These are phyloP conservation scores for Operophtera brumata DNA, from an alignment of 2,888 invertebrate genomes.

Conservation along the genomic window DNA sequence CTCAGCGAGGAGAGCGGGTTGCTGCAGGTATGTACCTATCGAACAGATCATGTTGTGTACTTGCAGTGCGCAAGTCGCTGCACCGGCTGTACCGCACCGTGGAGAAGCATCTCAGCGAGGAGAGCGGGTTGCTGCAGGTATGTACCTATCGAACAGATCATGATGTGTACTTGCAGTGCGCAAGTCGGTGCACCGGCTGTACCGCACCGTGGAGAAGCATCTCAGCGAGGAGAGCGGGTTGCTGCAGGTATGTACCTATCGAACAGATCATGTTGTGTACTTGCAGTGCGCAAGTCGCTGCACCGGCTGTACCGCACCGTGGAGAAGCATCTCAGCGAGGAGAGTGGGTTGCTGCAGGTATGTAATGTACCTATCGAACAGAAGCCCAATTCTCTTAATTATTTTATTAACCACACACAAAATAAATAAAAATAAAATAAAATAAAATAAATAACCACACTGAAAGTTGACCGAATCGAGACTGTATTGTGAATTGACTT, in stretches of 20 bases:
- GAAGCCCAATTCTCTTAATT: no score
- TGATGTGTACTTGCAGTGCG: conserved; percentile 86
- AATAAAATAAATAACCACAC: no score
- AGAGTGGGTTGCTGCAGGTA: conserved; percentile 92
- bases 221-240: conserved; percentile 96
- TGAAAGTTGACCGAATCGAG: no score
- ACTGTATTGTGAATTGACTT: no score
- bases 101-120: conserved; percentile 98
- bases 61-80: conserved; percentile 94
- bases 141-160: no score
- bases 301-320: conserved; percentile 97
- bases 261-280: no score
- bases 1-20: no score
- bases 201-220: conserved; percentile 98
- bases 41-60: no score
- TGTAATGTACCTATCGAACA: no score
- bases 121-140: conserved; percentile 92
- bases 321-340: conserved; percentile 98
- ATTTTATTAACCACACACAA: no score
- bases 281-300: conserved; percentile 94
- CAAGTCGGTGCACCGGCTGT: conserved; percentile 94
- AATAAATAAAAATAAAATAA: no score
- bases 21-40: no score
- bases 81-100: conserved; percentile 97
- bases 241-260: conserved; percentile 80